Conservation (phyloP, 2,113 vertebrate species). For the Nymphicus hollandicus region DNA sequence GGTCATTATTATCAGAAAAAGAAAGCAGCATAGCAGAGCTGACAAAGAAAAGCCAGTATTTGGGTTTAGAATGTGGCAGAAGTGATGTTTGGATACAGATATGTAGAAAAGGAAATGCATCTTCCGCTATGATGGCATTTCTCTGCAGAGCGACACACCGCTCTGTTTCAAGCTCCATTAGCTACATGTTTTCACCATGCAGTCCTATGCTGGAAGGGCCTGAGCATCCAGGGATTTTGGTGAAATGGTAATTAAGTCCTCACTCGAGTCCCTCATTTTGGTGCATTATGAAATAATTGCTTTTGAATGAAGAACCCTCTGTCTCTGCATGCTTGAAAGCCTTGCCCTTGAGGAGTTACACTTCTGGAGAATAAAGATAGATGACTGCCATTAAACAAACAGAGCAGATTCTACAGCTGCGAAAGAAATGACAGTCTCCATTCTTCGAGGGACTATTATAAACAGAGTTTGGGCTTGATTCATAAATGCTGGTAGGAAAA, state of each 20-base stretch:
- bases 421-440: constrained; percentile 9
- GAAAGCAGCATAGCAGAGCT: background rate
- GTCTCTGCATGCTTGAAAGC: constrained; percentile 37
- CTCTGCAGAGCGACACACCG: background rate
- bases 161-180: background rate
- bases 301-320: constrained; percentile 17
- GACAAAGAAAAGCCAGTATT: background rate
- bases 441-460: background rate
- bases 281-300: constrained; percentile 39
- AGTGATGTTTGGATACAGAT: background rate
- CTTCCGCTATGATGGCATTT: background rate
- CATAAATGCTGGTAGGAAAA: constrained; percentile 17
- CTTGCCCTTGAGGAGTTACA: constrained; percentile 36
- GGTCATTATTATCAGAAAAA: background rate
- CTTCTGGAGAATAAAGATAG: constrained; percentile 50
- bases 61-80: background rate
- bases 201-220: background rate
- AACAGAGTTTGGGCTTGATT: constrained; percentile 1
- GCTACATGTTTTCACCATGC: background rate
- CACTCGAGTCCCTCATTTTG: constrained; percentile 5
- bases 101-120: background rate
- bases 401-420: constrained; percentile 31
- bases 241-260: constrained; percentile 40
- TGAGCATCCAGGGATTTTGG: constrained; percentile 4
- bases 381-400: constrained; percentile 44